A percentile compares a stretch with the other conserved stretches of the same genome.
Evolutionary conservation across 2,888 invertebrate genomes (phyloP).

Genomic region (Acanthoscelides obtectus): DNA sequence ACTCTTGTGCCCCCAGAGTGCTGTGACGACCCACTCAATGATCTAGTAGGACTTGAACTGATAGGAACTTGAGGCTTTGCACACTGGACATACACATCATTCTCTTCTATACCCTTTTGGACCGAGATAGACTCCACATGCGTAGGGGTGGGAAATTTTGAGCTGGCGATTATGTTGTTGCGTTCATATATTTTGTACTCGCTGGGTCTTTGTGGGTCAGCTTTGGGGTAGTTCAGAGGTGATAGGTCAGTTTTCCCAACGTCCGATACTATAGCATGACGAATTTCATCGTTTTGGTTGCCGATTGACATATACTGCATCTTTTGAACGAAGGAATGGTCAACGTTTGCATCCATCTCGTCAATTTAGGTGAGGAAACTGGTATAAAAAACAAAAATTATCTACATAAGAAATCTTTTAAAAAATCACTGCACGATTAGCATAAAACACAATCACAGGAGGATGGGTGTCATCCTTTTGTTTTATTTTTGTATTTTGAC

Average conservation of each 20-base stretch:
- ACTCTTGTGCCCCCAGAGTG: constrained; percentile 50
- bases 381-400: neutral
- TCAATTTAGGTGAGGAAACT: neutral
- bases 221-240: constrained; percentile 44
- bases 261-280: constrained; percentile 43
- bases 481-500: too few relatives aligned
- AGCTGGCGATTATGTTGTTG: constrained; percentile 70
- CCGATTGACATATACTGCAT: constrained; percentile 40
- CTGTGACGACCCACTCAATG: constrained; percentile 58
- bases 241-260: constrained; percentile 36
- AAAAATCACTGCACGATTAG: neutral
- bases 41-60: constrained; percentile 54
- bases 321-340: constrained; percentile 39
- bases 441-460: too few relatives aligned
- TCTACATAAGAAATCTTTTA: neutral
- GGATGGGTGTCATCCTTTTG: too few relatives aligned
- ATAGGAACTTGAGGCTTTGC: constrained; percentile 43
- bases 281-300: constrained; percentile 35
- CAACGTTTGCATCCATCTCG: constrained; percentile 21
- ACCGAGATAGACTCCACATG: constrained; percentile 60
- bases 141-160: constrained; percentile 74
- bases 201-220: constrained; percentile 44
- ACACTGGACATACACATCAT: constrained; percentile 47
- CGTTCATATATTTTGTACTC: constrained; percentile 63
- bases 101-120: constrained; percentile 40